Evolutionary conservation across 2,888 invertebrate species (phyloP).

Genomic region (Sphaerophoria rueppellii): DNA sequence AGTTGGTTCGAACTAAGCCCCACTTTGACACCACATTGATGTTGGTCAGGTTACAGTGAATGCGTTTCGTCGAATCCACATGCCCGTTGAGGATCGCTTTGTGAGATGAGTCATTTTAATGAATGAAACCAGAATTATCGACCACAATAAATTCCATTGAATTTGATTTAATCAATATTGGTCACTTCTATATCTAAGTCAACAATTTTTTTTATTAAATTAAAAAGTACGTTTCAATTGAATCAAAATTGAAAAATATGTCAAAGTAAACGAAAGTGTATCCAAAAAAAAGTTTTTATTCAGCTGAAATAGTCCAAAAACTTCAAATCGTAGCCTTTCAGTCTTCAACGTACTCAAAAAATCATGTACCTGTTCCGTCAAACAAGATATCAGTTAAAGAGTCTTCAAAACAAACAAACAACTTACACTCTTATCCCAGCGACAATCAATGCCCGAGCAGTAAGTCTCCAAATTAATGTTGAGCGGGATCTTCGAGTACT

Average conservation of each 20-base stretch:
- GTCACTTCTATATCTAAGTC: no score
- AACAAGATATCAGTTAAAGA: neutral
- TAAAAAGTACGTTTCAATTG: neutral
- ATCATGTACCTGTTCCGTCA: neutral
- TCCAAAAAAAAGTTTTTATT: neutral
- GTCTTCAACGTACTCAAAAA: neutral
- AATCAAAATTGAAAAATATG: conserved; percentile 5
- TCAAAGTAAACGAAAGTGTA: neutral
- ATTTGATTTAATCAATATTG: no score
- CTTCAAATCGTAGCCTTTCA: neutral
- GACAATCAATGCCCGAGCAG: conserved; percentile 1
- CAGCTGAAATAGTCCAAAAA: neutral
- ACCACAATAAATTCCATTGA: no score
- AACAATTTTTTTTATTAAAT: no score
- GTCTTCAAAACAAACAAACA: neutral
- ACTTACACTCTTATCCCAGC: conserved; percentile 31
- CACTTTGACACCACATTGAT: no score
- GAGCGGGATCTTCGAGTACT: neutral
- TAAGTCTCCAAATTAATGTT: conserved; percentile 8
- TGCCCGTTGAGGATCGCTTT: no score
- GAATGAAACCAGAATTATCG: no score
- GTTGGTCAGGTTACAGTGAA: no score
- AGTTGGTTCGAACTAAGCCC: no score
- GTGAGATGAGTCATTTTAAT: no score
- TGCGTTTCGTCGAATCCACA: no score